phyloP scores from a whole-genome alignment of 2,113 vertebrate genomes.

The Chelonoidis abingdonii region DNA sequence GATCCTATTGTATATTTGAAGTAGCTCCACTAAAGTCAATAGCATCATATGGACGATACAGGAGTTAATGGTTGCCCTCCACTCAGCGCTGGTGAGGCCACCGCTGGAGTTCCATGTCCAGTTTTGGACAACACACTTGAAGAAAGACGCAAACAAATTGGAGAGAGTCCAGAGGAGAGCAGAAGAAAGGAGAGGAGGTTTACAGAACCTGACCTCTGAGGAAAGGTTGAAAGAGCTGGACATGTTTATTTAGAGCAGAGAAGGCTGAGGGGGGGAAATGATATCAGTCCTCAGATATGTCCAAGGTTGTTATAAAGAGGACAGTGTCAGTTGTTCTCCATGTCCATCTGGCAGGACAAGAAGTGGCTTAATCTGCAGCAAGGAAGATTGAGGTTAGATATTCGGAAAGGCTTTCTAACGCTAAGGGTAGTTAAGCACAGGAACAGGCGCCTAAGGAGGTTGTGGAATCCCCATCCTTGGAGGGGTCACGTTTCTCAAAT shows the following conservation, averaged over 20 bases:
- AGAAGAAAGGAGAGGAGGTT: background rate
- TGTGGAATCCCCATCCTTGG: background rate
- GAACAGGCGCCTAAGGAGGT: background rate
- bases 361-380: background rate
- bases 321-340: background rate
- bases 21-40: background rate
- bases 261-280: background rate
- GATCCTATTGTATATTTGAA: background rate
- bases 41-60: accelerated
- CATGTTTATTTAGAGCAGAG: background rate
- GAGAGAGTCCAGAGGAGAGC: background rate
- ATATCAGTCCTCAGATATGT: background rate
- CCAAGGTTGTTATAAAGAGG: background rate
- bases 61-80: background rate
- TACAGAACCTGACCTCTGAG: background rate
- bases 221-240: background rate
- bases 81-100: background rate
- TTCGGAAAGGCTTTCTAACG: background rate
- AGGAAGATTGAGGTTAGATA: background rate
- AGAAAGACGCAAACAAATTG: background rate
- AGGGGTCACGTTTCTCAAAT: background rate
- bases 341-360: background rate
- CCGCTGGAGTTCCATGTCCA: background rate
- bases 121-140: background rate
- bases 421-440: background rate